Evolutionary conservation across 2,888 invertebrate genomes (phyloP).

Genomic region (Leucania comma): DNA sequence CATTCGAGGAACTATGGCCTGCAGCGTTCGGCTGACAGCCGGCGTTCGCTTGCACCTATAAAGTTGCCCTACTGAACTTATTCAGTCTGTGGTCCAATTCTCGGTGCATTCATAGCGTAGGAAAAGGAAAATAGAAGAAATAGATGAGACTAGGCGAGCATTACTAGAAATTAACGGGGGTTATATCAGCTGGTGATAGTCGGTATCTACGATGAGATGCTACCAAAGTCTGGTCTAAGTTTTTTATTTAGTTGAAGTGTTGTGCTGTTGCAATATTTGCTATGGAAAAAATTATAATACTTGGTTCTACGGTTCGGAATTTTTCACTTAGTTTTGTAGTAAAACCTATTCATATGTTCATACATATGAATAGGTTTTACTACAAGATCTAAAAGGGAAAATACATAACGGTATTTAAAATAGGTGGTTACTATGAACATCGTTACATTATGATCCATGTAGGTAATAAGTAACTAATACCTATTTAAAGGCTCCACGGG

Average conservation of each 20-base stretch:
- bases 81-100: not conserved
- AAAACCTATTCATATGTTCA: no score
- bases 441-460: no score
- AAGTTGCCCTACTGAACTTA: not conserved
- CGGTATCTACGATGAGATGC: not conserved
- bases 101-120: not conserved
- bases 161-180: conserved; percentile 1
- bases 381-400: no score
- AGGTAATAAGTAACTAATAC: no score
- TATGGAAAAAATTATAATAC: no score
- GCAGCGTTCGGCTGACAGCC: not conserved
- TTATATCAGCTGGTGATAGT: not conserved
- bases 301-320: no score
- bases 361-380: no score
- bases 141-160: not conserved
- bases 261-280: not conserved
- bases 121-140: not conserved
- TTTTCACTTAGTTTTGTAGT: no score
- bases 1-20: conserved; percentile 1
- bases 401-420: no score
- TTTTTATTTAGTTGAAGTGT: not conserved
- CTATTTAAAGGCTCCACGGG: no score
- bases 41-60: not conserved
- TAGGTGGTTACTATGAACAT: no score
- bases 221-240: not conserved